A percentile compares a stretch with the other conserved stretches of the same genome.
These are phyloP conservation scores for Grantiella picta DNA, from an alignment of 2,113 vertebrate species.

Conservation along the genomic window DNA sequence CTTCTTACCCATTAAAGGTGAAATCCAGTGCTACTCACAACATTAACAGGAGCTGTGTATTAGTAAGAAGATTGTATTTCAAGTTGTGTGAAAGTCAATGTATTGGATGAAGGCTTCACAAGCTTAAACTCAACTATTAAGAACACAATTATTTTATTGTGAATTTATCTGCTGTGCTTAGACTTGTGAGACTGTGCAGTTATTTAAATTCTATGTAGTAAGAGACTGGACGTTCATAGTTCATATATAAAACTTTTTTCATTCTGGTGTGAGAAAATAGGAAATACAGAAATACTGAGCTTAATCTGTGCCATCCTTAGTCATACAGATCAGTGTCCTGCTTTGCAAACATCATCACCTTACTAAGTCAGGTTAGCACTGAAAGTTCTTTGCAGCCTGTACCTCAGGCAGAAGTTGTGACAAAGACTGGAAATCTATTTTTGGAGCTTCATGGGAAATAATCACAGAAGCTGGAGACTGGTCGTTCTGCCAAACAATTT, in stretches of 20 bases:
- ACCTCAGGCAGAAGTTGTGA: neutral
- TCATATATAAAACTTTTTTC: neutral
- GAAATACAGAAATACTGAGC: neutral
- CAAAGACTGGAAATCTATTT: neutral
- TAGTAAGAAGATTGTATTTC: neutral
- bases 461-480: neutral
- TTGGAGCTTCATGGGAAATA: neutral
- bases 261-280: neutral
- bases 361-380: neutral
- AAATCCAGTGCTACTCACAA: neutral
- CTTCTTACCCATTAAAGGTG: neutral
- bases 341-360: neutral
- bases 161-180: neutral
- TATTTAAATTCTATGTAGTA: neutral
- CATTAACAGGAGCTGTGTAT: neutral
- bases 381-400: neutral
- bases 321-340: neutral
- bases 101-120: neutral
- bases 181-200: neutral
- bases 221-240: neutral
- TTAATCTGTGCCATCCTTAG: neutral
- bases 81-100: neutral
- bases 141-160: neutral
- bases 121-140: neutral
- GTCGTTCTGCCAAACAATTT: conserved; percentile 22